Evolutionary conservation across 2,888 invertebrate genomes (phyloP).

Genomic region (Quadroppia sp.): DNA sequence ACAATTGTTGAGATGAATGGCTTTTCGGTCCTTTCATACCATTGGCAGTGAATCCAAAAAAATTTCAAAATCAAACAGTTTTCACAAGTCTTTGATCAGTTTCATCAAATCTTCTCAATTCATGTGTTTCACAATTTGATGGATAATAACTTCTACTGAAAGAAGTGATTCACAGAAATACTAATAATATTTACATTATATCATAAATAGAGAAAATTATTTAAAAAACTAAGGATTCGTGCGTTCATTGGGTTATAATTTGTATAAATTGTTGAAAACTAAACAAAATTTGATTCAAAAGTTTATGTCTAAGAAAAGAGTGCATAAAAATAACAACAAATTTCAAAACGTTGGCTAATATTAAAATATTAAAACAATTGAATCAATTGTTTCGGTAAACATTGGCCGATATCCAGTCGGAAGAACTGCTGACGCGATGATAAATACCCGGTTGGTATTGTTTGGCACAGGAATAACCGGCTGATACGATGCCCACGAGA

Average conservation of each 20-base stretch:
- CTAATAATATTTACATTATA: background rate
- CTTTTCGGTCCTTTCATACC: background rate
- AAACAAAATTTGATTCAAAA: background rate
- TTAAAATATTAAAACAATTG: background rate
- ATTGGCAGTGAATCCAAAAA: background rate
- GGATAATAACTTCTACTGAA: background rate
- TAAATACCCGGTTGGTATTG: slow-evolving; percentile 90
- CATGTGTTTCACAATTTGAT: background rate
- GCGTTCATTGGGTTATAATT: background rate
- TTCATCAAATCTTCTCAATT: background rate
- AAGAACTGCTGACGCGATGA: slow-evolving; percentile 81
- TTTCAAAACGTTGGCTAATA: background rate
- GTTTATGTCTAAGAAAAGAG: background rate
- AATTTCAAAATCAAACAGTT: background rate
- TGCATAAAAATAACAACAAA: too few species aligned
- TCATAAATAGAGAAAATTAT: background rate
- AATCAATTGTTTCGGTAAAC: slow-evolving; percentile 43
- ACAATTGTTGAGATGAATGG: background rate
- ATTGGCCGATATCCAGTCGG: slow-evolving; percentile 74
- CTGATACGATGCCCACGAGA: slow-evolving; percentile 83
- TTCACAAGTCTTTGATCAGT: background rate
- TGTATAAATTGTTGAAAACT: background rate
- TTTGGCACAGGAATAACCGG: slow-evolving; percentile 89
- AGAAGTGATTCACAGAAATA: background rate
- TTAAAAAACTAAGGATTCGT: background rate